These are phyloP conservation scores for Philotrypesis tridentata DNA, from an alignment of 1,140 invertebrate species.

Conservation along the genomic window DNA sequence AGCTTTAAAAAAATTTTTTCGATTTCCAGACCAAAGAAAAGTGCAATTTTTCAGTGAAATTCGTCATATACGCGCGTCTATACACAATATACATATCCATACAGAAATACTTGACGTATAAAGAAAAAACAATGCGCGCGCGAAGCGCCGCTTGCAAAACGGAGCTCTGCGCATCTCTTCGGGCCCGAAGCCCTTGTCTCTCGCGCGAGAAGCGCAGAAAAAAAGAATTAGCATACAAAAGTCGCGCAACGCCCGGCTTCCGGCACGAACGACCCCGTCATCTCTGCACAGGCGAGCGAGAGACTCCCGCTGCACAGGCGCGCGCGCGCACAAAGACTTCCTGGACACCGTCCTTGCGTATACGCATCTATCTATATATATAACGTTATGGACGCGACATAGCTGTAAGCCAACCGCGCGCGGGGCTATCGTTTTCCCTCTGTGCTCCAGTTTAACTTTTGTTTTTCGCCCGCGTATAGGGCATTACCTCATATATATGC, in stretches of 20 bases:
- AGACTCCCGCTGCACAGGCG: too few relatives aligned
- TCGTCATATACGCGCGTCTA: too few relatives aligned
- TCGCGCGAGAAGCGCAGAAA: not conserved
- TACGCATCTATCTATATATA: too few relatives aligned
- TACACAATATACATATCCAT: too few relatives aligned
- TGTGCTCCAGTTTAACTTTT: conserved; percentile 14
- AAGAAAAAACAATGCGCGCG: not conserved
- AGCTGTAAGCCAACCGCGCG: conserved; percentile 71
- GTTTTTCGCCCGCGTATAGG: not conserved
- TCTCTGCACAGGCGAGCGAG: not conserved
- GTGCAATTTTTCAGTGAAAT: too few relatives aligned
- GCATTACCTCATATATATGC: not conserved
- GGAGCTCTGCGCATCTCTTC: too few relatives aligned
- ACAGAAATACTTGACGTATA: not conserved
- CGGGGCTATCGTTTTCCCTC: conserved; percentile 36
- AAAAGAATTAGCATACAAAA: not conserved
- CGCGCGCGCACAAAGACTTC: too few relatives aligned
- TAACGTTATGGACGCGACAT: too few relatives aligned
- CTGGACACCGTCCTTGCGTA: too few relatives aligned
- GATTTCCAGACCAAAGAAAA: too few relatives aligned
- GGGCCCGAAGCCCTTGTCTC: not conserved
- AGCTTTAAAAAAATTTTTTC: too few relatives aligned
- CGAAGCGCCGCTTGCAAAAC: too few relatives aligned
- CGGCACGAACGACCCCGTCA: not conserved
- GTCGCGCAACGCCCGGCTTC: not conserved